Conservation (phyloP, 2,113 vertebrate genomes). For the Lepus americanus region DNA sequence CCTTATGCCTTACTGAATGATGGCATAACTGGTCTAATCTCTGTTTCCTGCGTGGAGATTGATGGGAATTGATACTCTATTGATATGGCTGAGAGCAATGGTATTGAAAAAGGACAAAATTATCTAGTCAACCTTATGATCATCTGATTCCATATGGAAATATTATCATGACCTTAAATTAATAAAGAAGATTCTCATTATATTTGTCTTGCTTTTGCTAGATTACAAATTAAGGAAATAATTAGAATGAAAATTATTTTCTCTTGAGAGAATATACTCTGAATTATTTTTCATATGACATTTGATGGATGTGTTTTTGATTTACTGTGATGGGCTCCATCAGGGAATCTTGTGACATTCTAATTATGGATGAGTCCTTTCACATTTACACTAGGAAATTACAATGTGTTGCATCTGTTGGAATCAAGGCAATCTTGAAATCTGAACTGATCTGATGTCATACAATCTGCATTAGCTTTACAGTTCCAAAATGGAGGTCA, state of each 20-base stretch:
- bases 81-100: neutral
- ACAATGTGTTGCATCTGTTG: constrained; percentile 48
- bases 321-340: constrained; percentile 7
- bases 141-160: neutral
- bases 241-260: constrained; percentile 64
- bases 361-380: neutral
- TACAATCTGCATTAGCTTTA: neutral
- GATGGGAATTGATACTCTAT: neutral
- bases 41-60: neutral
- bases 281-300: constrained; percentile 38
- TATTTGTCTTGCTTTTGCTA: constrained; percentile 7
- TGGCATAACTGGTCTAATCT: neutral
- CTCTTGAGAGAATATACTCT: constrained; percentile 50
- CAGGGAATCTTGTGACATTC: constrained; percentile 38
- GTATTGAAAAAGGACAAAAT: neutral
- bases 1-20: neutral
- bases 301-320: constrained; percentile 58
- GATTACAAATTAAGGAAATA: constrained; percentile 64
- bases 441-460: constrained; percentile 14
- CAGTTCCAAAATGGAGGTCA: neutral
- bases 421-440: constrained; percentile 37
- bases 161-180: neutral
- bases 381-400: constrained; percentile 44
- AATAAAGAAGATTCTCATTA: neutral
- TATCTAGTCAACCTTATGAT: neutral